A percentile compares a stretch with the other conserved stretches of the same genome.
Evolutionary conservation across 2,113 vertebrate genomes (phyloP).

Genomic region (Zapus hudsonius): DNA sequence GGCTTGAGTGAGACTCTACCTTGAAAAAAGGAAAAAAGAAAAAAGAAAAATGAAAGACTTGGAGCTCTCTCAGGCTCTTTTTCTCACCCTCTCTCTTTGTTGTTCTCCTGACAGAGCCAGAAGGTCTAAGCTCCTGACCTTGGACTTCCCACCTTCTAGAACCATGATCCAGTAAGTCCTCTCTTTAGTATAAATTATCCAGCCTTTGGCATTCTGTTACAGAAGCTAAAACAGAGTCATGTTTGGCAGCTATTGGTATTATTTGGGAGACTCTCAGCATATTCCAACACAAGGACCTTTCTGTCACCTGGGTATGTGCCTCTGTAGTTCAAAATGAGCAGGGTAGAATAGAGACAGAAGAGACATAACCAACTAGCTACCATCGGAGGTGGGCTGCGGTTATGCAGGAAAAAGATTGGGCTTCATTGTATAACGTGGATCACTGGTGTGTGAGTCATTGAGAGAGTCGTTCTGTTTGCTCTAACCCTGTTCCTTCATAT

Average conservation of each 20-base stretch:
- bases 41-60: too few species aligned
- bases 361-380: neutral
- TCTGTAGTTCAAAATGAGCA: slow-evolving; percentile 3
- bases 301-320: neutral
- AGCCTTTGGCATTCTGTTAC: neutral
- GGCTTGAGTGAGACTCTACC: too few species aligned
- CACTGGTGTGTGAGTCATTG: neutral
- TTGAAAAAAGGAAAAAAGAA: too few species aligned
- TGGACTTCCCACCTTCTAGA: neutral
- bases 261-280: neutral
- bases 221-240: neutral
- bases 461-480: neutral
- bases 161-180: neutral
- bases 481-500: neutral
- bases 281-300: neutral
- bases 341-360: neutral
- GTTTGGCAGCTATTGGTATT: accelerated
- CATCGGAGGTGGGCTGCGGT: neutral
- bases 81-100: neutral
- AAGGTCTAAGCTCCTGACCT: neutral
- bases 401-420: neutral
- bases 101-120: neutral
- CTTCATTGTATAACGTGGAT: neutral
- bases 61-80: too few species aligned
- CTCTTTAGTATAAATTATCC: neutral